phyloP scores from a whole-genome alignment of 37 sponge, comb jelly and placozoan genomes.

The Lycopodina hypogea region DNA sequence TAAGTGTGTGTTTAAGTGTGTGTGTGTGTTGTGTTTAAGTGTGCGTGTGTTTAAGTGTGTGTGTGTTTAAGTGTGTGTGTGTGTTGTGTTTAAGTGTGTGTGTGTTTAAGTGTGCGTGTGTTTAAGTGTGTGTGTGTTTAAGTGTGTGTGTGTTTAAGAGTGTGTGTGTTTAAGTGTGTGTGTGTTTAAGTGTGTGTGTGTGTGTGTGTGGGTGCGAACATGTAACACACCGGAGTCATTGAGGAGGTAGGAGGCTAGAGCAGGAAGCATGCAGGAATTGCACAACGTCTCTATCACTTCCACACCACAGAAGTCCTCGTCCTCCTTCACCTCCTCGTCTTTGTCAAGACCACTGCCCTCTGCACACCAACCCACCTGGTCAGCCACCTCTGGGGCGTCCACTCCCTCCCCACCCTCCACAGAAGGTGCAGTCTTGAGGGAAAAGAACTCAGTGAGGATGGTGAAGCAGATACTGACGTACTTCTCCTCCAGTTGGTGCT shows the following conservation, averaged over 20 bases:
- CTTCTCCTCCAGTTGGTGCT: constrained; percentile 70
- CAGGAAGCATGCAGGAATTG: constrained; percentile 75
- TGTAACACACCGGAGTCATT: constrained; percentile 76
- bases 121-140: no score
- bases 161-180: no score
- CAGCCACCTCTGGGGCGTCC: background rate
- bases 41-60: no score
- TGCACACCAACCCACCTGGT: background rate
- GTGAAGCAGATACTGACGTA: constrained; percentile 55
- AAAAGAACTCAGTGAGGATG: constrained; percentile 50
- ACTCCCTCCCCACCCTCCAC: background rate
- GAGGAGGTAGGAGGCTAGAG: constrained; percentile 66
- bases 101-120: no score
- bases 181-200: no score
- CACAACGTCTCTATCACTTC: constrained; percentile 38
- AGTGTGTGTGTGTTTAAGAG: no score
- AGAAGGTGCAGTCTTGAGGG: background rate
- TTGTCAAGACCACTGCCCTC: background rate
- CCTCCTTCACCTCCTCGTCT: background rate
- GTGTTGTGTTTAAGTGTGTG: no score
- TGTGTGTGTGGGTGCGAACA: background rate
- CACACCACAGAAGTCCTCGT: background rate
- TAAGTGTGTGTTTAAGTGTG: no score
- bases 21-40: no score
- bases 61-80: no score